Evolutionary conservation across 2,888 invertebrate genomes (phyloP), one percentile per base, ranked within the genome.

Genomic region (Lasioglossum malachurum): DNA sequence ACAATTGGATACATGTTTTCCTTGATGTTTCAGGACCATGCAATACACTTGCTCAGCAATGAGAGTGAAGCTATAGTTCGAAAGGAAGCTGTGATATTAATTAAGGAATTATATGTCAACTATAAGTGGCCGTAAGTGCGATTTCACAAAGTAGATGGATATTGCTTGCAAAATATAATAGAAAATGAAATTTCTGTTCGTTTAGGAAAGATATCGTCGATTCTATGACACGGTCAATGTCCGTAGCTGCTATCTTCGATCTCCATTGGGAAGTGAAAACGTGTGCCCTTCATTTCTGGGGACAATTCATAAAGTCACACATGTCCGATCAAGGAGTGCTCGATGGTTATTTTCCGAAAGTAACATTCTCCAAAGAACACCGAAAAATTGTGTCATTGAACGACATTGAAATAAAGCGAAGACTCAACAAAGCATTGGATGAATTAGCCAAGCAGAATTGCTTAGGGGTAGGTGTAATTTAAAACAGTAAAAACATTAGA

Each of bases 221-320:
- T 57, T 94, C 95, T 0, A 95, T 98, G 7, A 97, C 97, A 91
- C 96, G 96, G 46, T 96, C 97, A 7, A 97, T 98, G 96, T 96
- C 96, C 0, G 96, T 96, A 23, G 96, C 97, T 1, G 97, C 97
- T 0, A 96, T 97, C 0, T 96, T 96, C 16, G 98, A 98, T 94
- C 96, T 98, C 82, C 97, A 98, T 93, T 98, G 98, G 98, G 98
- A 98, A 94, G 98, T 98, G 0, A 98, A 98, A 94, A 95, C 97
- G 0, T 96, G 96, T 80, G 97, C 97, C 0, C 93, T 98, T 1
- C 96, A 96, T 82, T 98, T 97, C 92, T 98, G 98, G 98, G 96
- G 96, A 80, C 95, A 96, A 19, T 97, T 97, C 38, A 97, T 98
- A 72, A 96, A 96, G 41, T 96, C 96, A 0, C 96, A 97, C 78